A percentile compares a stretch with the other conserved stretches of the same genome.
phyloP scores from a whole-genome alignment of 2,797 vertebrate species.

The Pogonophryne albipinna region DNA sequence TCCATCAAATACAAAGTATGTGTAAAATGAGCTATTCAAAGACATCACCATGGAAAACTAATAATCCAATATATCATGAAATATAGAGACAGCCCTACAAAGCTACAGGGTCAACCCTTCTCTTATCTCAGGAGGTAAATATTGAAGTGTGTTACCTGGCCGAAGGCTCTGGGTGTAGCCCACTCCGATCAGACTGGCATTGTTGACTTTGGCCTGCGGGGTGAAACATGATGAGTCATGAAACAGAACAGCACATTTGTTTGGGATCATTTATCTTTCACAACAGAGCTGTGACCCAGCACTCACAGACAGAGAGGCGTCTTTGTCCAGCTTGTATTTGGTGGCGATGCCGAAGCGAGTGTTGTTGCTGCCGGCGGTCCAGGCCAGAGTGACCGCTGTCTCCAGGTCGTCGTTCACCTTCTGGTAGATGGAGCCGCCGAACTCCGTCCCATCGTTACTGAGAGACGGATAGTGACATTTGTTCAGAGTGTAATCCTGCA shows the following conservation, averaged over 20 bases:
- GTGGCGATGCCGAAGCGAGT: slow-evolving; percentile 95
- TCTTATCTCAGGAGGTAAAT: background rate
- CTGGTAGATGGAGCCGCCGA: slow-evolving; percentile 97
- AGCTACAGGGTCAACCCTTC: background rate
- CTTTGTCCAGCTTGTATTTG: slow-evolving; percentile 93
- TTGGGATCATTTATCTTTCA: too few relatives aligned
- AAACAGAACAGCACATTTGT: background rate
- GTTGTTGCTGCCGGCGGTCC: slow-evolving; percentile 99
- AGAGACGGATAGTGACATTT: background rate
- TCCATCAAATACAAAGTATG: too few relatives aligned
- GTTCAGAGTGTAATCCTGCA: background rate
- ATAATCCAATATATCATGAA: too few relatives aligned
- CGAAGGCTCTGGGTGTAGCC: slow-evolving; percentile 93
- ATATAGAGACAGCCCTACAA: too few relatives aligned
- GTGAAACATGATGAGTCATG: background rate
- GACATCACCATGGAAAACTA: too few relatives aligned
- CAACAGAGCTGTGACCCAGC: fast-evolving
- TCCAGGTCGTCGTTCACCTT: slow-evolving; percentile 92
- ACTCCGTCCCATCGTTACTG: slow-evolving; percentile 96
- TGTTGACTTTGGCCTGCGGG: slow-evolving; percentile 94
- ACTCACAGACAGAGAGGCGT: slow-evolving; percentile 90
- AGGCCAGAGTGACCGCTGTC: slow-evolving; percentile 94
- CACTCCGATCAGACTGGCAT: slow-evolving; percentile 95
- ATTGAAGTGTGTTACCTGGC: slow-evolving; percentile 80
- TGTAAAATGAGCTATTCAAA: too few relatives aligned